Conservation (phyloP, 1,140 invertebrate genomes). For the Laupala kohalensis region DNA sequence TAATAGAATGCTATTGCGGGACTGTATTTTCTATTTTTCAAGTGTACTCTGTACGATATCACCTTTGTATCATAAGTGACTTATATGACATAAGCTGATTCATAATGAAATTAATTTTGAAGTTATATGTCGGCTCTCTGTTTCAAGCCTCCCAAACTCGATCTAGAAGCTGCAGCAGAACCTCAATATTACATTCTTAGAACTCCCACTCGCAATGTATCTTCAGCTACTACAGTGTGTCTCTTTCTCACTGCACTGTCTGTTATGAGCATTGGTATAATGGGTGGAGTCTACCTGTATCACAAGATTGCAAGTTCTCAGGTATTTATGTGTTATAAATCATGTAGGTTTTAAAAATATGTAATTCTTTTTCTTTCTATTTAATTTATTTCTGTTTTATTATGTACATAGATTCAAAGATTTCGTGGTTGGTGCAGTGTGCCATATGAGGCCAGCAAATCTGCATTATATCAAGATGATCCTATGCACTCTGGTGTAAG, state of each 20-base stretch:
- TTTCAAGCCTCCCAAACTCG: slow-evolving; percentile 18
- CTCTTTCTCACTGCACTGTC: slow-evolving; percentile 56
- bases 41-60: not conserved
- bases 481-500: slow-evolving; percentile 1
- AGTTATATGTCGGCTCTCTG: no score
- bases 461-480: slow-evolving; percentile 17
- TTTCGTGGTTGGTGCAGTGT: slow-evolving; percentile 54
- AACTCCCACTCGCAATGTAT: slow-evolving; percentile 35
- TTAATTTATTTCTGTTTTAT: slow-evolving; percentile 5
- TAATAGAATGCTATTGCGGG: not conserved
- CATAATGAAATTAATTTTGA: no score
- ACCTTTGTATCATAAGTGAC: no score
- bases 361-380: not conserved
- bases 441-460: slow-evolving; percentile 28
- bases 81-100: no score
- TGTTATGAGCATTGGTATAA: slow-evolving; percentile 58
- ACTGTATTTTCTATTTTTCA: not conserved
- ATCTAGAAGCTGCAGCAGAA: slow-evolving; percentile 26
- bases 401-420: slow-evolving; percentile 31
- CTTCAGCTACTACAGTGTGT: slow-evolving; percentile 48
- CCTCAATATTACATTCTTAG: slow-evolving; percentile 29
- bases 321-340: not conserved
- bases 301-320: slow-evolving; percentile 46
- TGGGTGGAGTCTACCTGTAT: slow-evolving; percentile 64
- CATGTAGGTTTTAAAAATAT: not conserved